These are phyloP conservation scores for Ormyrus labotus DNA, from an alignment of 2,888 invertebrate genomes.

Conservation along the genomic window DNA sequence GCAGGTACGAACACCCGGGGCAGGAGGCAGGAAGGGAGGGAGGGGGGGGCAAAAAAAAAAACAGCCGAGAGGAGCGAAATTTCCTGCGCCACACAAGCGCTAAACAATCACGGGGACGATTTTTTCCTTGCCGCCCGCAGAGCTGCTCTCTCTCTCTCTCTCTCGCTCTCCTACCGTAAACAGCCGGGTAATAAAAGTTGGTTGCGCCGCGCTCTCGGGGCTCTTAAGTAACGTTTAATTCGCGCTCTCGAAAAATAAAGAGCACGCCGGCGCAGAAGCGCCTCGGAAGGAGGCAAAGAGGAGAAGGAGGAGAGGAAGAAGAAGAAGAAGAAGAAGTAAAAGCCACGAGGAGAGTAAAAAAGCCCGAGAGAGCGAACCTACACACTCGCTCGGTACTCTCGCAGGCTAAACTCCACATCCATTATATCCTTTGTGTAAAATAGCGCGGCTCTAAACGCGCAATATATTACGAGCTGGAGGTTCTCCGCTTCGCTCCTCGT, in stretches of 20 bases:
- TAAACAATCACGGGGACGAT: no score
- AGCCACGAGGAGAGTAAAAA: no score
- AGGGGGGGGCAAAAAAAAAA: no score
- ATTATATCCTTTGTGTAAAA: conserved; percentile 49
- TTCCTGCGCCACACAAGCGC: no score
- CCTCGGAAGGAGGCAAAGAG: background rate
- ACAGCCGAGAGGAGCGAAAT: no score
- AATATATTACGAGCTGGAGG: conserved; percentile 20
- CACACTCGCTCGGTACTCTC: background rate
- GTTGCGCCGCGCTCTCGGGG: background rate
- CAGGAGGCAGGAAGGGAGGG: no score
- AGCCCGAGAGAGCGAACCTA: background rate
- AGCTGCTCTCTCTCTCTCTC: no score
- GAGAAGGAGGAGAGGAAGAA: background rate
- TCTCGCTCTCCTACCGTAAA: no score
- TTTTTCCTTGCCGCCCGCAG: no score
- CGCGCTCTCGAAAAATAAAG: background rate
- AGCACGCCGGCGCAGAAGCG: no score
- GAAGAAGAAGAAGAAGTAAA: background rate
- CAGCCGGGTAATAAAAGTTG: no score
- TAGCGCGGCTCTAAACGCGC: conserved; percentile 32
- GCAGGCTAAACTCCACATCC: conserved; percentile 18
- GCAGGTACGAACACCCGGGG: no score
- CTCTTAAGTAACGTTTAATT: conserved; percentile 13
- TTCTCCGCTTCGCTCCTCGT: background rate